Conservation (phyloP, 92 coral and sea anemone species). For the Pocillopora meandrina region DNA sequence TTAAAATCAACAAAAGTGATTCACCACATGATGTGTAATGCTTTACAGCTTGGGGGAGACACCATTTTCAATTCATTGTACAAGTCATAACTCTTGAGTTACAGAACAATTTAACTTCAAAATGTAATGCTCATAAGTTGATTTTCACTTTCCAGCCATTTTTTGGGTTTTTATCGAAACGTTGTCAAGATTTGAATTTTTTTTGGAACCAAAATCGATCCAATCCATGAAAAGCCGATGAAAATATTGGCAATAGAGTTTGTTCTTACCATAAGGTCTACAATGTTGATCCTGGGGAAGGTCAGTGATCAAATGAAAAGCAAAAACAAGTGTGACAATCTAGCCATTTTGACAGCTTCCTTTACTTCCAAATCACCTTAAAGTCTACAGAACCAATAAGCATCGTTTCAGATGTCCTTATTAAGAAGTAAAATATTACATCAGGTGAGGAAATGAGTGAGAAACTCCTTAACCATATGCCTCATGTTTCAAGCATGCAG, state of each 20-base stretch:
- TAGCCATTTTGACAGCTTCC: no score
- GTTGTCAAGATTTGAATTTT: slow-evolving; percentile 27
- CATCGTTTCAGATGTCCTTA: no score
- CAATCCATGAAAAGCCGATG: slow-evolving; percentile 5
- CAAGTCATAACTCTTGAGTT: neutral
- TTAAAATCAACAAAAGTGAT: neutral
- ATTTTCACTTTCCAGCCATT: slow-evolving; percentile 20
- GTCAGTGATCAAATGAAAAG: no score
- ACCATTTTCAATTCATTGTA: slow-evolving; percentile 8
- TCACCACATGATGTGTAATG: slow-evolving; percentile 38
- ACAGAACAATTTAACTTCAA: slow-evolving; percentile 22
- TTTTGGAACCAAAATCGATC: slow-evolving; percentile 12
- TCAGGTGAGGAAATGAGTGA: no score
- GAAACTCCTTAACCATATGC: no score
- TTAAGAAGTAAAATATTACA: no score
- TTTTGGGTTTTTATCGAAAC: slow-evolving; percentile 20
- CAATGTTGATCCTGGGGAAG: no score
- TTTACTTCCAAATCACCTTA: no score
- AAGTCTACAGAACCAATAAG: no score
- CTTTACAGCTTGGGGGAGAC: slow-evolving; percentile 6
- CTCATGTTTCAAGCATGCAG: no score
- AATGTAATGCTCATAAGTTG: slow-evolving; percentile 45
- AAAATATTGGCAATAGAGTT: slow-evolving; percentile 33
- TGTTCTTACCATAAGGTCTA: slow-evolving; percentile 31
- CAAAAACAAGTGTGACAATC: no score